Evolutionary conservation across 2,113 vertebrate species (phyloP).

Genomic region (Grammomys surdaster): DNA sequence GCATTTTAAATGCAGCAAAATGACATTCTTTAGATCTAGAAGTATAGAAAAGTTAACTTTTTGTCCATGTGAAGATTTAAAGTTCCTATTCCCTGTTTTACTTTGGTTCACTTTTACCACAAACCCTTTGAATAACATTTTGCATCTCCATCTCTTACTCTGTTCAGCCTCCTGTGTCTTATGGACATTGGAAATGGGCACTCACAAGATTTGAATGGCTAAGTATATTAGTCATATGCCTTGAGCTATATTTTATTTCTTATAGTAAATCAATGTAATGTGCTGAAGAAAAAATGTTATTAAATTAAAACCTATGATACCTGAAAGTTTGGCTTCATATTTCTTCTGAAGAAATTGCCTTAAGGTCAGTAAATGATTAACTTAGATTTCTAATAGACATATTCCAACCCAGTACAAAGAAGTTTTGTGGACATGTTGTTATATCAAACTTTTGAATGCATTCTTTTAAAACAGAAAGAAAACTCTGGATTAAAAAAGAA

Average conservation of each 20-base stretch:
- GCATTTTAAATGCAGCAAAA: not conserved
- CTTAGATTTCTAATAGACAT: constrained; percentile 36
- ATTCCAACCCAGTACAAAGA: not conserved
- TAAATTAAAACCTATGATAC: constrained; percentile 67
- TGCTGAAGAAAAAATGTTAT: constrained; percentile 69
- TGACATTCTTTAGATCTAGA: not conserved
- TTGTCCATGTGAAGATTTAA: not conserved
- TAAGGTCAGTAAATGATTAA: constrained; percentile 50
- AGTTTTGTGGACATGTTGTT: not conserved
- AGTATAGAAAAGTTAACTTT: not conserved
- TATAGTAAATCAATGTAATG: constrained; percentile 76
- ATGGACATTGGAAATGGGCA: not conserved
- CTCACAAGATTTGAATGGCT: constrained; percentile 39
- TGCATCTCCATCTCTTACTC: not conserved
- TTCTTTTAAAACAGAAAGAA: not conserved
- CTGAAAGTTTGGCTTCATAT: constrained; percentile 52
- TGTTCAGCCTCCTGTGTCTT: constrained; percentile 51
- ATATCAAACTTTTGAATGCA: not conserved
- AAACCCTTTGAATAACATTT: not conserved
- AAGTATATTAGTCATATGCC: constrained; percentile 42
- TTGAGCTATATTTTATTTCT: constrained; percentile 71
- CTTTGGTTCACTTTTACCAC: not conserved
- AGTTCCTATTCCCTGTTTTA: not conserved
- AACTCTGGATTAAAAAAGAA: not conserved
- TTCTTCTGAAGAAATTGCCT: constrained; percentile 48